Evolutionary conservation across 2,888 invertebrate genomes (phyloP).

Genomic region (Scotopteryx bipunctaria): DNA sequence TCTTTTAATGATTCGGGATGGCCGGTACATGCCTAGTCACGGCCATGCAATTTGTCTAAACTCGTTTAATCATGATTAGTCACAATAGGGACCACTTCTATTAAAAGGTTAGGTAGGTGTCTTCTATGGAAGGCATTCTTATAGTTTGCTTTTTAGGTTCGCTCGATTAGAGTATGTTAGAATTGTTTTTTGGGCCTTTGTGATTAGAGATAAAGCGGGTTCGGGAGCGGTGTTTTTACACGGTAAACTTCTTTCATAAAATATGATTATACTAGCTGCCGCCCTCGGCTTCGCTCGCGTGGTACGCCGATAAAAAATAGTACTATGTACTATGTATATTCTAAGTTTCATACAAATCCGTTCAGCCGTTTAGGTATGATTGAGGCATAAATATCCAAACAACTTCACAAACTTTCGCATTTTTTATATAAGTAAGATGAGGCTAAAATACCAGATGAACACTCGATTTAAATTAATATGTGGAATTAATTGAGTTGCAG

Average conservation of each 20-base stretch:
- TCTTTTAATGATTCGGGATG: slow-evolving; percentile 81
- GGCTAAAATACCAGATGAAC: not conserved
- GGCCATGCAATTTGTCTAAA: slow-evolving; percentile 83
- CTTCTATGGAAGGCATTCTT: slow-evolving; percentile 64
- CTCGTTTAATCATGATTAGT: slow-evolving; percentile 83
- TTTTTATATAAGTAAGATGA: too few relatives aligned
- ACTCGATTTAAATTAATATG: too few relatives aligned
- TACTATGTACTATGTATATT: too few relatives aligned
- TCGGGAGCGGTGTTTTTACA: not conserved
- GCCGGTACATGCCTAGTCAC: slow-evolving; percentile 79
- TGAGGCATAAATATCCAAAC: too few relatives aligned
- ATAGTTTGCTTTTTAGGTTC: slow-evolving; percentile 18
- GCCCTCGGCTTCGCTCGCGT: too few relatives aligned
- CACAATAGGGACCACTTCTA: slow-evolving; percentile 78
- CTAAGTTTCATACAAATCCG: too few relatives aligned
- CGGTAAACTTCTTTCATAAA: not conserved
- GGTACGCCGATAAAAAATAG: too few relatives aligned
- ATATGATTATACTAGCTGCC: too few relatives aligned
- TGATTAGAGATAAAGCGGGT: not conserved
- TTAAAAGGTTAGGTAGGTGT: slow-evolving; percentile 73
- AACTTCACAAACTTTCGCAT: too few relatives aligned
- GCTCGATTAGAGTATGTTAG: slow-evolving; percentile 12
- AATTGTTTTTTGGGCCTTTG: slow-evolving; percentile 9
- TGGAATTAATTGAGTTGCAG: not conserved
- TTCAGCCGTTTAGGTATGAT: too few relatives aligned